Base-by-base conservation (phyloP, 2,888 invertebrate species). In the Drosophila suboccidentalis region DNA sequence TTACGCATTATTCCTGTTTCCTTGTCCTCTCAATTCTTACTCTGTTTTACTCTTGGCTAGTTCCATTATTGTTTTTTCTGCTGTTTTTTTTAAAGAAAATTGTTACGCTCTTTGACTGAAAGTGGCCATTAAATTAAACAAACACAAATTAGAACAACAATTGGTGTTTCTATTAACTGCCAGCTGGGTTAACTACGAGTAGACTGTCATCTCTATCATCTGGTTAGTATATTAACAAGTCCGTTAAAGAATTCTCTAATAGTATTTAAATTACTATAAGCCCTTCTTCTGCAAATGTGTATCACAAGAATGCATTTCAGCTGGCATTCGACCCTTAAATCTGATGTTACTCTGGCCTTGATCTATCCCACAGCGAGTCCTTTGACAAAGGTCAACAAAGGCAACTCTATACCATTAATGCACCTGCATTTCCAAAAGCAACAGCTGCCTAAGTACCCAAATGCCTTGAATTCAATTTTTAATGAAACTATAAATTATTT, bases 1-100 rank as follows among this genome's bases (percentile, higher is more conserved):
- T 87, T 82, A 84, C 82, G 84, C 84, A 87, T 75, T 80, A 72
- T 68, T 70, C 72, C 72, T 77, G 73, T 55, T 75, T 79, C 60
- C 71, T 61, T 36, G 61, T 60, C 53, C 64, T 34, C 70, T 66
- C 58, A 38, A 69, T 50, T 50, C 65, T 55, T 59, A 17, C 67
- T 29, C 47, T 55, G 49, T 39, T 47, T 54, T 5, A 22, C 41
- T 58, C 64, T 49, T 64, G 60, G 60, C 64, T 49, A 22, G 44
- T 39, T 63, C 55, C 63, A 57, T 74, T 79, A 53, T 57, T 60
- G 43, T 65, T 43, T 58, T 19, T 29, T 17, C n/a, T 26, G 8
- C 13, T 55, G 10, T 11, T 55, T 36, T 47, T 29, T 51, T 65
- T 59, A 13, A 51, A 70, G 64, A 71, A 71, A 80, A 67, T 71